Base-by-base conservation (phyloP, 2,113 vertebrate species). In the Mesembrinibis cayennensis region DNA sequence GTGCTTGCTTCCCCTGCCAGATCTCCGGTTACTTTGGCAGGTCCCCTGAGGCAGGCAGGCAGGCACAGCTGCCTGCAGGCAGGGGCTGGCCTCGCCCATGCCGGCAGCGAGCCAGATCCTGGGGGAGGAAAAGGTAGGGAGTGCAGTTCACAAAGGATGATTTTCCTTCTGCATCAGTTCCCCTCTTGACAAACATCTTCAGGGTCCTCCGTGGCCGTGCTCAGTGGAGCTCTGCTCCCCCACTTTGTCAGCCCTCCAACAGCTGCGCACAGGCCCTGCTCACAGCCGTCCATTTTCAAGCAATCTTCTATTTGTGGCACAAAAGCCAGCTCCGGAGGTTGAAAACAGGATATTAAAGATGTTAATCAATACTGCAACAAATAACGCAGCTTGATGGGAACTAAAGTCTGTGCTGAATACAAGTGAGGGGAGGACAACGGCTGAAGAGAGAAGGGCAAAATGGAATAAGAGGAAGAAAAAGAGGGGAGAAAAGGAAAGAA, bases 281-380 rank as follows among this genome's bases (percentile, higher is more conserved):
- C 19, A 0, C 56, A 85, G 77, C 23, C 0, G 1, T 22, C 61
- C 0, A 0, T 73, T 78, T 63, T 78, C 69, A 81, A 53, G 45
- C 52, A 11, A 0, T 20, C 69, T 76, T 65, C 69, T 94, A 32
- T 97, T 82, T 87, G 87, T 87, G 70, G 49, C 70, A 91, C 66
- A 92, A 85, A 63, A 91, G 44, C 36, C 44, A 72, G 34, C 58
- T 49, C 52, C 40, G 30, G 58, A 16, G 26, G 61, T 45, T 89
- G 63, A 74, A 74, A 89, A 67, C 83, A 87, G 91, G 91, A 89
- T 95, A 91, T 95, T 95, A 91, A 89, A 95, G 65, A 93, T 95
- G 65, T 45, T 82, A 87, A 93, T 96, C 94, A 82, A 73, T 93
- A 71, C 56, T 61, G 34, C 56, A 49, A 11, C 15, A 30, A 89